Percentiles rank a stretch among this genome's conserved stretches.
These are phyloP conservation scores for Tiliacea aurago DNA, from an alignment of 2,888 invertebrate genomes.

Conservation along the genomic window DNA sequence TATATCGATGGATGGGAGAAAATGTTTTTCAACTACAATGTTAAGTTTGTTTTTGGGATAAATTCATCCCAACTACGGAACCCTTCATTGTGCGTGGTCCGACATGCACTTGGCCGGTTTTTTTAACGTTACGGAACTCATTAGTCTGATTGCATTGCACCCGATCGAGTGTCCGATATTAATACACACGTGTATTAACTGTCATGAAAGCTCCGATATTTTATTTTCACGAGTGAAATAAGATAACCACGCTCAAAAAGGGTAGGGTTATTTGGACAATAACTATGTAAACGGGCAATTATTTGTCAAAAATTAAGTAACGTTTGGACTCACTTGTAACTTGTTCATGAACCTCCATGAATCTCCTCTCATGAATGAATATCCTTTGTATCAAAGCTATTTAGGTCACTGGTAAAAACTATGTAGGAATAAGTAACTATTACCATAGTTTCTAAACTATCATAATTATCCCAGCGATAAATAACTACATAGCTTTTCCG, in stretches of 20 bases:
- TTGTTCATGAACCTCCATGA: slow-evolving; percentile 2
- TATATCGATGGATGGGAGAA: too few relatives aligned
- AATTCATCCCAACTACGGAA: too few relatives aligned
- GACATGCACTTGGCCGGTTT: too few relatives aligned
- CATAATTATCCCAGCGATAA: neutral
- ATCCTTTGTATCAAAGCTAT: neutral
- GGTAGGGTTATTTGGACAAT: too few relatives aligned
- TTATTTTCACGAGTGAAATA: slow-evolving; percentile 1
- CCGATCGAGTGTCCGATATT: neutral
- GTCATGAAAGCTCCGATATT: slow-evolving; percentile 1
- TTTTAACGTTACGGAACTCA: neutral
- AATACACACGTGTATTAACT: neutral
- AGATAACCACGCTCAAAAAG: neutral
- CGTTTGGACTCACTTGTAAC: neutral
- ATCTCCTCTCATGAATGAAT: neutral
- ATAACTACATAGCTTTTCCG: too few relatives aligned
- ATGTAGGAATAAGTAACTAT: neutral
- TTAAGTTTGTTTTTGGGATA: too few relatives aligned
- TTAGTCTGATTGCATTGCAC: slow-evolving; percentile 2
- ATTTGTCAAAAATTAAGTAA: neutral
- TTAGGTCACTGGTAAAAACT: neutral
- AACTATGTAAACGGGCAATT: neutral
- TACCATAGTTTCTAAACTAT: neutral
- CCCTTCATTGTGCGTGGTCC: too few relatives aligned
- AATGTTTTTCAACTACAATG: too few relatives aligned